Conservation (phyloP, 2,888 invertebrate species). For the Nomada goodeniana region DNA sequence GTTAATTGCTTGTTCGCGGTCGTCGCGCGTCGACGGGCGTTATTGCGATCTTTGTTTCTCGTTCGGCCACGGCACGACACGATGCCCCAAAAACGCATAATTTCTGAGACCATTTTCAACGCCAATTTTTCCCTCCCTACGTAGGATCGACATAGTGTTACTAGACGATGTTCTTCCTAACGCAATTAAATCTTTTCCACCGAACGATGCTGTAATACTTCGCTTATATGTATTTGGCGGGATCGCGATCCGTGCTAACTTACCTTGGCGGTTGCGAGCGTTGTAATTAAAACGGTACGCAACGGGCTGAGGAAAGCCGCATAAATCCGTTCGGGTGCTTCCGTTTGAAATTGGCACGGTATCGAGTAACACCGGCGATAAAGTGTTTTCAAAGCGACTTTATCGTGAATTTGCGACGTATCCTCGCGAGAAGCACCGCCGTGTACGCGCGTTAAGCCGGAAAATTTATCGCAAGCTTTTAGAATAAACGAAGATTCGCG, state of each 20-base stretch:
- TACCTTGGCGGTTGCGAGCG: conserved; percentile 37
- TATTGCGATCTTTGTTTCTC: conserved; percentile 11
- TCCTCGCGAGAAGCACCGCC: not conserved
- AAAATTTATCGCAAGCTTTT: conserved; percentile 15
- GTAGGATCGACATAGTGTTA: conserved; percentile 13
- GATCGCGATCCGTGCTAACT: conserved; percentile 43
- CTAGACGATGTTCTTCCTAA: conserved; percentile 21
- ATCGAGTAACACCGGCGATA: conserved; percentile 38
- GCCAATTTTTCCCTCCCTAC: conserved; percentile 24
- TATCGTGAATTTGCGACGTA: conserved; percentile 23
- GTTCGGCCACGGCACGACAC: conserved; percentile 23
- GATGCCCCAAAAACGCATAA: conserved; percentile 29
- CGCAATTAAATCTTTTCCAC: conserved; percentile 29
- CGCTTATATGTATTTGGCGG: conserved; percentile 41
- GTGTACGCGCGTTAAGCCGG: conserved; percentile 13
- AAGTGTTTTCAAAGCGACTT: conserved; percentile 23
- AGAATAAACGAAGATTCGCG: not conserved
- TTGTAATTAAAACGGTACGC: conserved; percentile 45
- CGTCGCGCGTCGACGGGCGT: conserved; percentile 3
- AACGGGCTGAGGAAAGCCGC: conserved; percentile 17
- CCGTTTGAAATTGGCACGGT: conserved; percentile 42
- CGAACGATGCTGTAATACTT: conserved; percentile 16
- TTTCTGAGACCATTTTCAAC: conserved; percentile 29
- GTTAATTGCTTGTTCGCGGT: conserved; percentile 41
- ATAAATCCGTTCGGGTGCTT: conserved; percentile 45